These are phyloP conservation scores for Cossypha polioptera DNA, from an alignment of 2,797 vertebrate genomes.

Conservation along the genomic window DNA sequence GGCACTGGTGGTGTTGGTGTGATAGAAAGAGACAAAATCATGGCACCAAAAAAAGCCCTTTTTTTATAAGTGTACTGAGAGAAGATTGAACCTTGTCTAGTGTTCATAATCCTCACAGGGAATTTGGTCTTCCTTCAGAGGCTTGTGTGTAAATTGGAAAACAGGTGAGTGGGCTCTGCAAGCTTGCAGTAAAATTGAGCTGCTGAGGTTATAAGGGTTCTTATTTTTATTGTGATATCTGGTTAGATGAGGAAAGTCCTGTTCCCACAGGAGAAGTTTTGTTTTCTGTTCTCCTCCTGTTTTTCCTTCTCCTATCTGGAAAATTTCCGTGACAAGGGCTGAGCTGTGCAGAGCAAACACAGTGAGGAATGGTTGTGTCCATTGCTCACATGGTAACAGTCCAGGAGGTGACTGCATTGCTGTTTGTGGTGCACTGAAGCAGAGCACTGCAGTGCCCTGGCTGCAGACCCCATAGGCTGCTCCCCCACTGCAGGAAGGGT, in stretches of 20 bases:
- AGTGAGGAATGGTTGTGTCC: neutral
- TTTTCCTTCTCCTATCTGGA: neutral
- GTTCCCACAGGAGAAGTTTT: neutral
- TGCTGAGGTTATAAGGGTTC: neutral
- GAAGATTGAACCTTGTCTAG: neutral
- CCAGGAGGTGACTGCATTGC: neutral
- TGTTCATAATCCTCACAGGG: neutral
- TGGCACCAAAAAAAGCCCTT: neutral
- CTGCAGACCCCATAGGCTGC: neutral
- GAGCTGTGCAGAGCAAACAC: neutral
- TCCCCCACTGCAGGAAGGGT: neutral
- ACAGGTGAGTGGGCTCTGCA: neutral
- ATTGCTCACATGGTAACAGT: fast-evolving
- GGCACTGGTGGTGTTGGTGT: neutral
- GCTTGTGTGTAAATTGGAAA: neutral
- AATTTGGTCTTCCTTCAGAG: neutral
- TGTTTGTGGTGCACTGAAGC: neutral
- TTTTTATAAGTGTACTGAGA: neutral
- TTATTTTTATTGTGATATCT: neutral
- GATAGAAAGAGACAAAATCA: neutral
- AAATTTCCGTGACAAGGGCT: neutral
- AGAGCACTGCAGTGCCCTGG: neutral
- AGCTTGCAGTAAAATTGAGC: neutral
- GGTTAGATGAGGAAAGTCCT: neutral
- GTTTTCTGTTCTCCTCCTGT: neutral